Conservation (phyloP, 2,888 invertebrate genomes). For the Drosophila ezoana region DNA sequence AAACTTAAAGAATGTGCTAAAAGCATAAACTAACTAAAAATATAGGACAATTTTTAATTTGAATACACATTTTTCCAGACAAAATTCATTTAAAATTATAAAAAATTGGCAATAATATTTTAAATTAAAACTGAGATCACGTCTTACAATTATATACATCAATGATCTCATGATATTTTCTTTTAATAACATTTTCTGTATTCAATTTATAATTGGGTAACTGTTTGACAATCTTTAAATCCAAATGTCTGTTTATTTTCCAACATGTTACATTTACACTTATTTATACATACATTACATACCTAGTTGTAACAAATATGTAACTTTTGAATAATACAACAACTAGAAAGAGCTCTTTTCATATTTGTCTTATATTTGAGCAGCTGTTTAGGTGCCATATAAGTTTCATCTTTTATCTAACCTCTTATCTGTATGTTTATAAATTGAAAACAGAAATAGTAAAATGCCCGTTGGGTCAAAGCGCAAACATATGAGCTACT, state of each 20-base stretch:
- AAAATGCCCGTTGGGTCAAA: conserved; percentile 54
- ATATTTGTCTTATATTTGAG: background rate
- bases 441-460: conserved; percentile 3
- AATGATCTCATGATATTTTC: background rate
- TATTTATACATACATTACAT: background rate
- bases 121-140: no score
- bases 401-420: conserved; percentile 20
- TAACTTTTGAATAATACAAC: background rate
- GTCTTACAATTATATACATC: background rate
- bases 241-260: background rate
- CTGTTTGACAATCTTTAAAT: no score
- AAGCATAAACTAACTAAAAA: no score
- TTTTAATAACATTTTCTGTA: no score
- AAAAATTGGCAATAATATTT: no score
- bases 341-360: background rate
- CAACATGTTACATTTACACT: no score
- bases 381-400: conserved; percentile 10
- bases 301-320: background rate
- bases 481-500: conserved; percentile 31
- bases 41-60: no score
- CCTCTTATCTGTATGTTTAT: conserved; percentile 1
- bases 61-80: no score
- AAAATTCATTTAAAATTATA: no score
- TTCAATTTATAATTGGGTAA: no score
- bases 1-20: background rate